A percentile compares a stretch with the other conserved stretches of the same genome.
Conservation (phyloP, 2,113 vertebrate species). For the Benitochromis conjunctus region DNA sequence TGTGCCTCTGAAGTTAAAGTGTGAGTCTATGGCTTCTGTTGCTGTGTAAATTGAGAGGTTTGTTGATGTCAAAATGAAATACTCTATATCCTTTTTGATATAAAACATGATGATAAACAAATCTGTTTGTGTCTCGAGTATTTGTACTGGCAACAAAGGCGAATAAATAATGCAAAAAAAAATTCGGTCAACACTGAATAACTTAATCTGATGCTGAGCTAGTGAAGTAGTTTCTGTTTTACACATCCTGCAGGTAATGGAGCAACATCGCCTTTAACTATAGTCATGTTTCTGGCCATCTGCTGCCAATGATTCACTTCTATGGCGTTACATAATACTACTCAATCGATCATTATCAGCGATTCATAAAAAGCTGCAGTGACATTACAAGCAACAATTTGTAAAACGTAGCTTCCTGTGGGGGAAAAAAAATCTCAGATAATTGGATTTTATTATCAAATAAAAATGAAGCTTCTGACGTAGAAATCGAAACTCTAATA, state of each 20-base stretch:
- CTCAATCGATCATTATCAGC: neutral
- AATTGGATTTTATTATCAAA: neutral
- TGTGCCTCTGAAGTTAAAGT: slow-evolving; percentile 87
- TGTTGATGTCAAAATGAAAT: slow-evolving; percentile 95
- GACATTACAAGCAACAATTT: neutral
- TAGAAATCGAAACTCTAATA: neutral
- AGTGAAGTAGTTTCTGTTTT: neutral
- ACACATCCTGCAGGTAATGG: neutral
- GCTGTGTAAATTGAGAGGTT: slow-evolving; percentile 91
- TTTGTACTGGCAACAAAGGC: slow-evolving; percentile 7
- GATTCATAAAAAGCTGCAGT: neutral
- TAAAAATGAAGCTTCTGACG: neutral
- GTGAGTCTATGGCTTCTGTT: slow-evolving; percentile 87
- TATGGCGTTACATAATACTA: neutral
- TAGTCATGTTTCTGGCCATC: neutral
- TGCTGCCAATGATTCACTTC: neutral
- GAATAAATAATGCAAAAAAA: neutral
- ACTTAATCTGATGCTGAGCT: neutral
- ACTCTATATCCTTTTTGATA: slow-evolving; percentile 84
- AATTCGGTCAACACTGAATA: neutral
- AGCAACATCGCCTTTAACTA: neutral
- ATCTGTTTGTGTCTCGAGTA: slow-evolving; percentile 32
- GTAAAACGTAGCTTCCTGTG: neutral
- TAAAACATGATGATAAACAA: slow-evolving; percentile 50
- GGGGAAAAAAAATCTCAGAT: neutral